Evolutionary conservation across 2,113 vertebrate genomes (phyloP).

Genomic region (Oriolus oriolus): DNA sequence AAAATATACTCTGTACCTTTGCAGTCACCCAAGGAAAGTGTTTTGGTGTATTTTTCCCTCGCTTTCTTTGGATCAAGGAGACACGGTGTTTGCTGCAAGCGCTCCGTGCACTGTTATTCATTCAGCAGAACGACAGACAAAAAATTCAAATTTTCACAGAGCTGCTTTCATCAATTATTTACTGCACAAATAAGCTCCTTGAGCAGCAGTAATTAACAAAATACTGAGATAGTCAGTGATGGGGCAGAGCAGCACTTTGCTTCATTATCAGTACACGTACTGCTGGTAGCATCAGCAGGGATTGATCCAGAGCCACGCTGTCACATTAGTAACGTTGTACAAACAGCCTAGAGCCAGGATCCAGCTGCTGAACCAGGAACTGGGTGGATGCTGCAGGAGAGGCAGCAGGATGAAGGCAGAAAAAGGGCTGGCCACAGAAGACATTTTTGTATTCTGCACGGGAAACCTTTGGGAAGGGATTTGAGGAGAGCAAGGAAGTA

Average conservation of each 20-base stretch:
- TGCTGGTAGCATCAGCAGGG: not conserved
- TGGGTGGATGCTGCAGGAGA: not conserved
- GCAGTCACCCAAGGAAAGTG: not conserved
- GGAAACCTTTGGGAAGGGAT: not conserved
- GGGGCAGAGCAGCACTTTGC: not conserved
- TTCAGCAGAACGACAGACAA: not conserved
- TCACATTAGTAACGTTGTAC: no score
- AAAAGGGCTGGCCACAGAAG: not conserved
- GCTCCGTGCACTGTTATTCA: not conserved
- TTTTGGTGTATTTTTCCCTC: not conserved
- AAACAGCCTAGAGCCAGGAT: not conserved
- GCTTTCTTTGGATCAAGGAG: not conserved
- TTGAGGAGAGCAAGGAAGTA: not conserved
- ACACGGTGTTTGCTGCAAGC: fast-evolving
- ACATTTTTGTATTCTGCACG: not conserved
- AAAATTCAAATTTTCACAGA: not conserved
- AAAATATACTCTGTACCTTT: not conserved
- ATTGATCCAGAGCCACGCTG: fast-evolving
- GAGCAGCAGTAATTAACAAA: not conserved
- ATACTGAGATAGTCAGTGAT: not conserved
- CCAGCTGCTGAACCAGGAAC: not conserved
- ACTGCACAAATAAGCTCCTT: not conserved
- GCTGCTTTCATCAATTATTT: not conserved
- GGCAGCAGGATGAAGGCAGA: not conserved
- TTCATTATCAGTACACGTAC: not conserved